These are phyloP conservation scores for Lasioglossum villosulum DNA, from an alignment of 2,888 invertebrate genomes.

Conservation along the genomic window DNA sequence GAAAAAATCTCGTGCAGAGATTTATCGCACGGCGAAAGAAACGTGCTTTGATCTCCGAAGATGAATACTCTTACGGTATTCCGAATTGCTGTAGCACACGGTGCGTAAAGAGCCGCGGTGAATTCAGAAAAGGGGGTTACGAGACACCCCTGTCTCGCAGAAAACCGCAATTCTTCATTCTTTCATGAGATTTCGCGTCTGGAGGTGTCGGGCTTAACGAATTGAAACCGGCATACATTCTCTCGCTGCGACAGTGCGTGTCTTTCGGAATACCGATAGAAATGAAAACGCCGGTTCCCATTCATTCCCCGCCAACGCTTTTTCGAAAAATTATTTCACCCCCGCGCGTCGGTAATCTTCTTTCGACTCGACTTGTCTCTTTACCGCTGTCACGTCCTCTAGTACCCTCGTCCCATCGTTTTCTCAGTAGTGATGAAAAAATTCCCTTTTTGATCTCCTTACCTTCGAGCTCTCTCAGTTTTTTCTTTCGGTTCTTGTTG, in stretches of 20 bases:
- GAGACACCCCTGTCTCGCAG: constrained; percentile 59
- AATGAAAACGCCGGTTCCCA: constrained; percentile 6
- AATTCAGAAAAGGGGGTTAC: constrained; percentile 62
- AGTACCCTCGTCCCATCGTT: neutral
- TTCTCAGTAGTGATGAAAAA: neutral
- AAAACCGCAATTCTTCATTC: constrained; percentile 64
- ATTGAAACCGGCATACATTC: constrained; percentile 54
- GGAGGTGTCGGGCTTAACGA: constrained; percentile 56
- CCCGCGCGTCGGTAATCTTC: neutral
- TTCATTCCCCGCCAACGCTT: constrained; percentile 16
- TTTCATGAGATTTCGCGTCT: constrained; percentile 48
- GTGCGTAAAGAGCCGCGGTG: constrained; percentile 44
- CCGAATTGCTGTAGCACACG: constrained; percentile 49
- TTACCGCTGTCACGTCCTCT: neutral
- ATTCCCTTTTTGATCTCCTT: neutral
- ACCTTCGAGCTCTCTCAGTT: neutral
- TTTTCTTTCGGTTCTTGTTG: neutral
- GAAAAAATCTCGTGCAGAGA: constrained; percentile 35
- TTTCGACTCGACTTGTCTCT: neutral
- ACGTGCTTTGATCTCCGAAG: constrained; percentile 67
- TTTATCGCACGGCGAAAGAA: constrained; percentile 60
- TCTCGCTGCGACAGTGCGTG: constrained; percentile 11
- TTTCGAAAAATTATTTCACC: constrained; percentile 13
- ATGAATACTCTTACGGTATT: constrained; percentile 54
- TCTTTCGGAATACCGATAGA: constrained; percentile 31